These are phyloP conservation scores for Acrocephalus arundinaceus DNA, from an alignment of 2,113 vertebrate genomes.

Conservation along the genomic window DNA sequence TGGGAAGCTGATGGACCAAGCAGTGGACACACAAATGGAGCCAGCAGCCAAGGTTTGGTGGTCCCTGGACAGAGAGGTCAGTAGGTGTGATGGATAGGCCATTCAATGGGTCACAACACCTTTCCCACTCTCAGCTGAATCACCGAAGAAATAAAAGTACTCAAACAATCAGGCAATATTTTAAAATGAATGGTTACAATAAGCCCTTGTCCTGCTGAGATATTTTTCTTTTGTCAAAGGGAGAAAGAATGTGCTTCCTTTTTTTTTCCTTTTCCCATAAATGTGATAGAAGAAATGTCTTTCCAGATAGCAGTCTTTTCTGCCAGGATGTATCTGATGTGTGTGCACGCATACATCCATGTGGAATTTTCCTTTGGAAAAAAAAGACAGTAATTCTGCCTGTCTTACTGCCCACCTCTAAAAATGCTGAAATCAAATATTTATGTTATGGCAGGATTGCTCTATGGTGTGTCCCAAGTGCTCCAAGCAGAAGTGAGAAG, in stretches of 20 bases:
- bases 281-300: neutral
- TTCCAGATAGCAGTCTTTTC: neutral
- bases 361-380: neutral
- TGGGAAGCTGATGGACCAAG: neutral
- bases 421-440: neutral
- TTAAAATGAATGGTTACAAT: neutral
- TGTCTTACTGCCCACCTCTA: neutral
- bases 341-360: fast-evolving
- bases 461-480: neutral
- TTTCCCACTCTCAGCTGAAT: neutral
- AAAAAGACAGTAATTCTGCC: neutral
- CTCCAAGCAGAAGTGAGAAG: neutral
- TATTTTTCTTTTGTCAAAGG: neutral
- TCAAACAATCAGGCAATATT: constrained; percentile 15
- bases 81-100: neutral
- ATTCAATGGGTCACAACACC: neutral
- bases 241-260: neutral
- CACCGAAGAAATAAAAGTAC: neutral
- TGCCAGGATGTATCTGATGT: neutral
- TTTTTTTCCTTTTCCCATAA: neutral
- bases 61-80: neutral
- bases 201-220: neutral
- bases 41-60: neutral
- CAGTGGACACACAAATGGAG: neutral
- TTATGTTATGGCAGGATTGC: neutral